Percentiles rank a stretch among this genome's conserved stretches.
Conservation (phyloP, 2,113 vertebrate genomes). For the Passer montanus region DNA sequence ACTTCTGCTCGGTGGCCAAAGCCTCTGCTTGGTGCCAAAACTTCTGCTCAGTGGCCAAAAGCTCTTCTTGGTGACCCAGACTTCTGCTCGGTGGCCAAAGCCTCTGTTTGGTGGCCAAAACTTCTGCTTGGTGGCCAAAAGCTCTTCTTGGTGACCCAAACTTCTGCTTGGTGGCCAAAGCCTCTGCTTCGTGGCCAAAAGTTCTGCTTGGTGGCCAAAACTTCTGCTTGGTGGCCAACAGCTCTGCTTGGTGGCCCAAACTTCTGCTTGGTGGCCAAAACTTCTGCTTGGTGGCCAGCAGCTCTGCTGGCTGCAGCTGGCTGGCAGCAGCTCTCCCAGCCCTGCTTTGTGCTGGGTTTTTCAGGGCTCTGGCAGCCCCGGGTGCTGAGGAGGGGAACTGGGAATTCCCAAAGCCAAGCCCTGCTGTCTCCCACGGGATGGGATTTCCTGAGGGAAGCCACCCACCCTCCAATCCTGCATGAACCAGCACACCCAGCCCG, state of each 20-base stretch:
- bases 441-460: background rate
- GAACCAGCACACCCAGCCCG: background rate
- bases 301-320: background rate
- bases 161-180: no score
- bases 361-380: background rate
- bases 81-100: no score
- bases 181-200: no score
- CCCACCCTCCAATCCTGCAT: background rate
- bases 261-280: no score
- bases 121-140: background rate
- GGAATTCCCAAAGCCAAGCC: background rate
- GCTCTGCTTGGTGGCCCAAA: no score
- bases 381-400: background rate
- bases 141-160: no score
- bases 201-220: no score
- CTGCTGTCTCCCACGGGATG: background rate
- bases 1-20: no score
- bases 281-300: background rate
- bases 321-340: background rate
- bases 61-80: no score
- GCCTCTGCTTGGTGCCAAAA: no score
- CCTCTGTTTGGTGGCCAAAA: background rate
- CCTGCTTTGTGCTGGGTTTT: fast-evolving
- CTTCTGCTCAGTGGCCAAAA: no score
- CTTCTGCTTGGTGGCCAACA: no score